Evolutionary conservation across 2,113 vertebrate genomes (phyloP).

Genomic region (Deroptyus accipitrinus): DNA sequence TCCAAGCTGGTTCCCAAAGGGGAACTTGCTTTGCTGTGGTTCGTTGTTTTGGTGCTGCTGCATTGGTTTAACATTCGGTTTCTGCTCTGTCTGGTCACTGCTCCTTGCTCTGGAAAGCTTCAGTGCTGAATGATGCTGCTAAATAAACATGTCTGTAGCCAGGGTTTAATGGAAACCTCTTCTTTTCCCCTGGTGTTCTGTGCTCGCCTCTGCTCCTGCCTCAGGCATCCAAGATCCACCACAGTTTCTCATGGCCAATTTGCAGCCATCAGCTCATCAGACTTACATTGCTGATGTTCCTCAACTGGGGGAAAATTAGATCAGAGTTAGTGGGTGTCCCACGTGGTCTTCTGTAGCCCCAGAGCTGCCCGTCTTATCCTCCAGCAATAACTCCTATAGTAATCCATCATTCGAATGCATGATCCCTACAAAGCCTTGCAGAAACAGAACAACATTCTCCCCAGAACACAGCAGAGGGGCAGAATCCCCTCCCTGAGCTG

Average conservation of each 20-base stretch:
- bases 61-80: not conserved
- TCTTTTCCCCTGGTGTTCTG: not conserved
- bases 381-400: not conserved
- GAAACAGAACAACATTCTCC: not conserved
- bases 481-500: too few species aligned
- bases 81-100: not conserved
- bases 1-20: not conserved
- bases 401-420: not conserved
- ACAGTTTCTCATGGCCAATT: not conserved
- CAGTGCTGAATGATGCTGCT: not conserved
- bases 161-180: not conserved
- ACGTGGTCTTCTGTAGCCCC: not conserved
- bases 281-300: not conserved
- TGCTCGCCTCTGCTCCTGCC: not conserved
- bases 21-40: not conserved
- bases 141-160: not conserved
- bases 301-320: not conserved
- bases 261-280: not conserved
- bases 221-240: not conserved
- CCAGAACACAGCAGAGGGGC: not conserved
- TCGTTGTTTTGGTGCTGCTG: not conserved
- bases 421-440: not conserved
- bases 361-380: slow-evolving; percentile 12
- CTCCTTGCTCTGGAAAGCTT: not conserved
- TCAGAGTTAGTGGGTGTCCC: slow-evolving; percentile 18